phyloP scores from a whole-genome alignment of 2,888 invertebrate genomes.

The Philopedon plagiatum region DNA sequence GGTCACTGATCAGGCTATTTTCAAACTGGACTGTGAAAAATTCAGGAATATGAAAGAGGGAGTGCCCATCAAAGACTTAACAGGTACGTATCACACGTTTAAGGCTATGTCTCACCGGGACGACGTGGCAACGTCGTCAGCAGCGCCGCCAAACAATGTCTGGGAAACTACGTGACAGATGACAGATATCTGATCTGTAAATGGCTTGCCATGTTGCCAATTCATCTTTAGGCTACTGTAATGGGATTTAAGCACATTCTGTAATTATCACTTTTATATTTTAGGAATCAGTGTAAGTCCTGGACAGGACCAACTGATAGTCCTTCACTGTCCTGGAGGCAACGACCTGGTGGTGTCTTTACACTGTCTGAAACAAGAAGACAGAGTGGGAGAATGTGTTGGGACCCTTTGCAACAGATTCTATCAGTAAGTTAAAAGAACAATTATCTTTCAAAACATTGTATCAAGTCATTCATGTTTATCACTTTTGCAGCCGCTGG shows the following conservation, averaged over 20 bases:
- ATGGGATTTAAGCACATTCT: too few species aligned
- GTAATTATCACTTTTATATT: neutral
- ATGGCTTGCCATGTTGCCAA: too few species aligned
- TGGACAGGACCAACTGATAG: slow-evolving; percentile 88
- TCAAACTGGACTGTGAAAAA: slow-evolving; percentile 88
- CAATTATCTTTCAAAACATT: too few species aligned
- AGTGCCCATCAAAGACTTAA: slow-evolving; percentile 71
- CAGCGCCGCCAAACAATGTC: too few species aligned
- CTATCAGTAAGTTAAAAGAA: slow-evolving; percentile 81
- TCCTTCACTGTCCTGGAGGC: slow-evolving; percentile 87
- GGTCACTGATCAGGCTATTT: slow-evolving; percentile 87
- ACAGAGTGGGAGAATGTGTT: slow-evolving; percentile 89
- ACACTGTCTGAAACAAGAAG: slow-evolving; percentile 71
- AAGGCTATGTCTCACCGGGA: neutral
- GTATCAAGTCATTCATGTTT: too few species aligned
- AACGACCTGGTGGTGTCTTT: slow-evolving; percentile 93
- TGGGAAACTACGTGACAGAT: too few species aligned
- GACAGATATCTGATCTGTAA: too few species aligned
- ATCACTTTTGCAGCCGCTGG: too few species aligned
- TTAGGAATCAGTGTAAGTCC: slow-evolving; percentile 82
- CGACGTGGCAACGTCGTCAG: too few species aligned
- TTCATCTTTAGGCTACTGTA: neutral
- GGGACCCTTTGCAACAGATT: slow-evolving; percentile 85
- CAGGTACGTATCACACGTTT: slow-evolving; percentile 71
- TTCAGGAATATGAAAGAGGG: slow-evolving; percentile 91